These are phyloP conservation scores for Cyclopterus lumpus DNA, from an alignment of 2,797 vertebrate species.

Conservation along the genomic window DNA sequence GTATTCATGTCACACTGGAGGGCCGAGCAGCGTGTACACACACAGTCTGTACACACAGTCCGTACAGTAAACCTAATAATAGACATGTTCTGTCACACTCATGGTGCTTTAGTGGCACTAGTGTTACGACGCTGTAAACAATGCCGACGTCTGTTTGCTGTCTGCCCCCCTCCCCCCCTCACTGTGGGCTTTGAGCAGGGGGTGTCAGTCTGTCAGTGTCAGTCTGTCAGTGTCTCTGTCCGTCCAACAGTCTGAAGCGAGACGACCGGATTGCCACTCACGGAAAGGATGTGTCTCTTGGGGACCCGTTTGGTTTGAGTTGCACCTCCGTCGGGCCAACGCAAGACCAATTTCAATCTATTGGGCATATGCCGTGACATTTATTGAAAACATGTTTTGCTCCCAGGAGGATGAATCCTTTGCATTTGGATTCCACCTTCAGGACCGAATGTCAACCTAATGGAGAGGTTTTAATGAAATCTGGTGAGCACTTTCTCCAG, in stretches of 20 bases:
- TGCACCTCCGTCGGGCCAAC: neutral
- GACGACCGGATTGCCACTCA: neutral
- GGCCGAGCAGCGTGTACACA: conserved; percentile 5
- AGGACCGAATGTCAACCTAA: neutral
- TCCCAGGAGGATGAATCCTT: neutral
- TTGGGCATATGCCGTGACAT: neutral
- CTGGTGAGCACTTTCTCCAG: neutral
- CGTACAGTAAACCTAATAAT: conserved; percentile 63
- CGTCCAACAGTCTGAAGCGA: conserved; percentile 9
- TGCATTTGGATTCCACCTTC: neutral
- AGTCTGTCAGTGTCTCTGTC: conserved; percentile 20
- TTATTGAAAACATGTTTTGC: neutral
- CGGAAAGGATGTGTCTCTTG: too few relatives aligned
- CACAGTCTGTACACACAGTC: conserved; percentile 18
- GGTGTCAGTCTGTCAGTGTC: too few relatives aligned
- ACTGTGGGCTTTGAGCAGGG: conserved; percentile 12
- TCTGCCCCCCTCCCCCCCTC: conserved; percentile 5
- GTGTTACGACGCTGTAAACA: conserved; percentile 56
- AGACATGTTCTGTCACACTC: conserved; percentile 61
- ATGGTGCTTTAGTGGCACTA: conserved; percentile 47
- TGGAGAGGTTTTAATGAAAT: neutral
- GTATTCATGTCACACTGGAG: conserved; percentile 47
- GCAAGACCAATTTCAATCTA: neutral
- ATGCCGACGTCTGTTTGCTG: conserved; percentile 51
- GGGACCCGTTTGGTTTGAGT: neutral